phyloP scores from a whole-genome alignment of 1,140 invertebrate species.

The Whitmania pigra region DNA sequence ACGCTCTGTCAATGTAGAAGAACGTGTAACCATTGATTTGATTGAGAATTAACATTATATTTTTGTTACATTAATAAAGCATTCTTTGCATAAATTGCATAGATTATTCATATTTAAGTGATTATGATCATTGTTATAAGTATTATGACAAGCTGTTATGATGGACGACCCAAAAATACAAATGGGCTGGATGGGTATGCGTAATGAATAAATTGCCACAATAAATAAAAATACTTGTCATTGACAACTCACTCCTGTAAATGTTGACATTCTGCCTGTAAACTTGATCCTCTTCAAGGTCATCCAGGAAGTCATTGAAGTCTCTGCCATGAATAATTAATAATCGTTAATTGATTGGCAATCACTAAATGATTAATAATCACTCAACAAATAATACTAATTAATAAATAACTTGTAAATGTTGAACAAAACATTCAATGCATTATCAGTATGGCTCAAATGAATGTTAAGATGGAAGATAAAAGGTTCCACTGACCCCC shows the following conservation, averaged over 20 bases:
- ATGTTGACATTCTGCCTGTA: constrained; percentile 85
- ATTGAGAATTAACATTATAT: background rate
- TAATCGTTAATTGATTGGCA: no score
- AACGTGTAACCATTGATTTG: background rate
- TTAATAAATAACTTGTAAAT: background rate
- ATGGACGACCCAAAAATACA: background rate
- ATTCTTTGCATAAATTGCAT: no score
- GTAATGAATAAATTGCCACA: background rate
- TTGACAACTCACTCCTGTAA: constrained; percentile 53
- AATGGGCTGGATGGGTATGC: background rate
- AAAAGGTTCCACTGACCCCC: no score
- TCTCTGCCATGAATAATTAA: constrained; percentile 51
- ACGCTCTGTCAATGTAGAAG: background rate
- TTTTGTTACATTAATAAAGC: background rate
- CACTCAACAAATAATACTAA: background rate
- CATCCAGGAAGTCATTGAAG: constrained; percentile 88
- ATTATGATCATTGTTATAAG: constrained; percentile 15
- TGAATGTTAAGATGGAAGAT: no score
- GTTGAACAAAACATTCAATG: background rate
- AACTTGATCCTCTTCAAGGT: constrained; percentile 84
- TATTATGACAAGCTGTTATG: background rate
- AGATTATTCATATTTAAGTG: no score
- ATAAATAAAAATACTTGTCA: background rate
- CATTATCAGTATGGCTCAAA: no score
- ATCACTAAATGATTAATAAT: no score